These are phyloP conservation scores for Apis cerana DNA, from an alignment of 1,140 invertebrate genomes.

Conservation along the genomic window DNA sequence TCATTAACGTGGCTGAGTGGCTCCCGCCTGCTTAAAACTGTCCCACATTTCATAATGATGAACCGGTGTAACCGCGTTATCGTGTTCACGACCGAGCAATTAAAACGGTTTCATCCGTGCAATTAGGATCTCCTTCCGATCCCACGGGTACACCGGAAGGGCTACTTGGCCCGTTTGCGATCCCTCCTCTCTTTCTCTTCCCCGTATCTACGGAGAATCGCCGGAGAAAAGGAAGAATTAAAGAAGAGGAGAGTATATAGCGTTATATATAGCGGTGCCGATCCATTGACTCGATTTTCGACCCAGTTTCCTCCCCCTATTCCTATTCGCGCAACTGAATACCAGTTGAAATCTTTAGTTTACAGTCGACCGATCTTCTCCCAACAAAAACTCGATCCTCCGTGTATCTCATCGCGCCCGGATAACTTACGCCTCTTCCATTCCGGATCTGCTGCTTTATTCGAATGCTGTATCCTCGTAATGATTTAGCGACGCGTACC, in stretches of 20 bases:
- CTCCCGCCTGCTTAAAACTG: conserved; percentile 50
- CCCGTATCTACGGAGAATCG: background rate
- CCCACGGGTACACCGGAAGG: background rate
- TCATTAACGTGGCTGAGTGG: conserved; percentile 59
- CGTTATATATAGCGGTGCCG: background rate
- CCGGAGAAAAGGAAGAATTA: background rate
- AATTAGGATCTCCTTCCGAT: conserved; percentile 44
- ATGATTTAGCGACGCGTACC: no score
- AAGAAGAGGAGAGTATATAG: background rate
- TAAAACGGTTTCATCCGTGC: conserved; percentile 44
- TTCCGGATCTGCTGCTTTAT: no score
- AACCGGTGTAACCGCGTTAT: conserved; percentile 41
- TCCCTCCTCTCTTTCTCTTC: background rate
- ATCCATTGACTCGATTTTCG: conserved; percentile 31
- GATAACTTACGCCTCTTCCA: background rate
- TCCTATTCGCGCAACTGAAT: no score
- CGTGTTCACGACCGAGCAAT: conserved; percentile 43
- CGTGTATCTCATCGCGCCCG: background rate
- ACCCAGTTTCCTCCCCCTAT: conserved; percentile 2
- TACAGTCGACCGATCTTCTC: conserved; percentile 11
- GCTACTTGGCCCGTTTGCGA: conserved; percentile 42
- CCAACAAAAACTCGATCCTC: background rate
- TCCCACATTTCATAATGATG: conserved; percentile 56
- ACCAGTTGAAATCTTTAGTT: conserved; percentile 19
- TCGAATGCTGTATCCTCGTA: no score